A percentile compares a stretch with the other conserved stretches of the same genome.
Evolutionary conservation across 1,140 invertebrate species (phyloP).

Genomic region (Nautilus pompilius): DNA sequence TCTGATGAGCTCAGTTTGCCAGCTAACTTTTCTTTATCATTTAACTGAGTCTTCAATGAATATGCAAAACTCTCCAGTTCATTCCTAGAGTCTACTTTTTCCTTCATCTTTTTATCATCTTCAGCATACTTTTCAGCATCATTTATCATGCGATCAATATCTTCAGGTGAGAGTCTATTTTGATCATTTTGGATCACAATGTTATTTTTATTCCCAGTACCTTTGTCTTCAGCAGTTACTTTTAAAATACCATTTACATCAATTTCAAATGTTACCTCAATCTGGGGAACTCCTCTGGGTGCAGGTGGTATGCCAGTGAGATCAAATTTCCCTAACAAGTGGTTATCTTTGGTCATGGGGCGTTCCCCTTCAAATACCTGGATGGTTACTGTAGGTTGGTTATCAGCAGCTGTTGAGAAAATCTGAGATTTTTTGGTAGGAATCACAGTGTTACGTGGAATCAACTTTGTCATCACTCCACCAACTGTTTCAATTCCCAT

Average conservation of each 20-base stretch:
- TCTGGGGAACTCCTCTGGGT: constrained; percentile 96
- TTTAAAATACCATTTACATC: constrained; percentile 97
- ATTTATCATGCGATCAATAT: constrained; percentile 95
- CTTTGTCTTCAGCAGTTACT: constrained; percentile 93
- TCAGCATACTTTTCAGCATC: constrained; percentile 98
- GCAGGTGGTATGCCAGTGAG: constrained; percentile 97
- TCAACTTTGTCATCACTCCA: constrained; percentile 99
- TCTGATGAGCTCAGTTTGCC: constrained; percentile 87
- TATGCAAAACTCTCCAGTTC: constrained; percentile 95
- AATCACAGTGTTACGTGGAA: constrained; percentile 96
- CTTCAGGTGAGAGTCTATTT: constrained; percentile 92
- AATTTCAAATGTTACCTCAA: constrained; percentile 98
- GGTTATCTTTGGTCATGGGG: constrained; percentile 99
- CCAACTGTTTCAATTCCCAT: constrained; percentile 99
- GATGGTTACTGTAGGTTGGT: constrained; percentile 98
- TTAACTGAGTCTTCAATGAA: constrained; percentile 94
- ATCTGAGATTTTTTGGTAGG: constrained; percentile 99
- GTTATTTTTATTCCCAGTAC: constrained; percentile 96
- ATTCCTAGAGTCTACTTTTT: constrained; percentile 87
- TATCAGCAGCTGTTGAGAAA: constrained; percentile 98
- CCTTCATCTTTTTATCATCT: constrained; percentile 91
- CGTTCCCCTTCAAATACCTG: constrained; percentile 97
- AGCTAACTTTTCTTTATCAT: constrained; percentile 97
- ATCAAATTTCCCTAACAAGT: constrained; percentile 96
- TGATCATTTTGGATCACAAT: constrained; percentile 99